A percentile compares a stretch with the other conserved stretches of the same genome.
Conservation (phyloP, 1,140 invertebrate species). For the Pentalonia nigronervosa region DNA sequence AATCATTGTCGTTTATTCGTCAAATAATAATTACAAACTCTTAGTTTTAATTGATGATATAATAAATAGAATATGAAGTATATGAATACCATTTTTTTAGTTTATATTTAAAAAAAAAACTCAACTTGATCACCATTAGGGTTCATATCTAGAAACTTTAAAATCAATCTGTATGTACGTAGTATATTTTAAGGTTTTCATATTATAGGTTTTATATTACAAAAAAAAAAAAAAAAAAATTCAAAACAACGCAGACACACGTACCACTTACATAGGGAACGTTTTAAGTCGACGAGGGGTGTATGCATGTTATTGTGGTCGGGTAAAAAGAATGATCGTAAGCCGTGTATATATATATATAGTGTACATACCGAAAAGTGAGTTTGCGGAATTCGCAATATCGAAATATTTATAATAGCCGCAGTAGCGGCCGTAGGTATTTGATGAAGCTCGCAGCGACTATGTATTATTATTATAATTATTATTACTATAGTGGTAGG, state of each 20-base stretch:
- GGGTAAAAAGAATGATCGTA: neutral
- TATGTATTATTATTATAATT: conserved; percentile 4
- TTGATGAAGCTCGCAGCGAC: neutral
- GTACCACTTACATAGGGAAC: neutral
- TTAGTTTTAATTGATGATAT: too few species aligned
- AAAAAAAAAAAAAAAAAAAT: neutral
- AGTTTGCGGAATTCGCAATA: neutral
- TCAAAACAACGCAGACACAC: neutral
- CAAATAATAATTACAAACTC: too few species aligned
- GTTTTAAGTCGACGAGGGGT: neutral
- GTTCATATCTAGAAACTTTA: too few species aligned
- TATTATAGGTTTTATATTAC: neutral
- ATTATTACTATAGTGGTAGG: neutral
- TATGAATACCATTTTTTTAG: too few species aligned
- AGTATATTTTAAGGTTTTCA: neutral
- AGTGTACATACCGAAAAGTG: neutral
- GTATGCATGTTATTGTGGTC: neutral
- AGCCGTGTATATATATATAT: neutral
- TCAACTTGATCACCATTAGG: too few species aligned
- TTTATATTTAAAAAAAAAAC: too few species aligned
- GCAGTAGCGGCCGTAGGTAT: neutral
- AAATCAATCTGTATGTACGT: too few species aligned
- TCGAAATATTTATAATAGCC: conserved; percentile 25
- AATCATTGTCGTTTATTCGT: too few species aligned
- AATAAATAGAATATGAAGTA: too few species aligned